These are phyloP conservation scores for Rhingia rostrata DNA, from an alignment of 2,888 invertebrate species.

Conservation along the genomic window DNA sequence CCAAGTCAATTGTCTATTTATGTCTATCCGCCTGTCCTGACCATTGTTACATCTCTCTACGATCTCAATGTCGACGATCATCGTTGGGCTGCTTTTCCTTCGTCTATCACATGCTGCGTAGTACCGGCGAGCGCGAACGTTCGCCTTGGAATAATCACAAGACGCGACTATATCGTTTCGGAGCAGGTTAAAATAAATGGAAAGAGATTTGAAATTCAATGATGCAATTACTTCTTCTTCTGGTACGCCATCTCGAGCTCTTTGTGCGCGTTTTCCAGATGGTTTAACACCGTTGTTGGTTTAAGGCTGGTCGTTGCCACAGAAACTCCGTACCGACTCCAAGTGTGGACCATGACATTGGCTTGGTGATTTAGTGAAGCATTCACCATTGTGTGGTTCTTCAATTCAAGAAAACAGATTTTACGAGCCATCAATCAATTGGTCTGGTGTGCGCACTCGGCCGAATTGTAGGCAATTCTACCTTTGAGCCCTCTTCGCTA, in stretches of 20 bases:
- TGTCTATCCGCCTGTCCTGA: slow-evolving; percentile 69
- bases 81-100: slow-evolving; percentile 25
- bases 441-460: slow-evolving; percentile 4
- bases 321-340: slow-evolving; percentile 2
- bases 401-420: slow-evolving; percentile 60
- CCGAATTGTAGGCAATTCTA: slow-evolving; percentile 3
- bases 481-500: slow-evolving; percentile 39
- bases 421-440: slow-evolving; percentile 72
- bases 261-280: slow-evolving; percentile 57
- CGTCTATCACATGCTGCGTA: not conserved
- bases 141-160: slow-evolving; percentile 24
- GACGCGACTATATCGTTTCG: slow-evolving; percentile 53
- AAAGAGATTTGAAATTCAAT: slow-evolving; percentile 71
- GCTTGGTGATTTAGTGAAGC: slow-evolving; percentile 33
- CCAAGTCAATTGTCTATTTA: slow-evolving; percentile 73
- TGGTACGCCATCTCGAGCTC: slow-evolving; percentile 27
- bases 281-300: slow-evolving; percentile 51
- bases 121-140: slow-evolving; percentile 26
- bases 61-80: slow-evolving; percentile 42
- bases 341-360: slow-evolving; percentile 65
- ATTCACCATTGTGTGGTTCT: slow-evolving; percentile 55
- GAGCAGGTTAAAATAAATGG: slow-evolving; percentile 67
- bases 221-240: slow-evolving; percentile 67
- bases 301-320: slow-evolving; percentile 17
- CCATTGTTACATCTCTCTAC: slow-evolving; percentile 73